phyloP scores from a whole-genome alignment of 2,113 vertebrate species.

The Murina feae region DNA sequence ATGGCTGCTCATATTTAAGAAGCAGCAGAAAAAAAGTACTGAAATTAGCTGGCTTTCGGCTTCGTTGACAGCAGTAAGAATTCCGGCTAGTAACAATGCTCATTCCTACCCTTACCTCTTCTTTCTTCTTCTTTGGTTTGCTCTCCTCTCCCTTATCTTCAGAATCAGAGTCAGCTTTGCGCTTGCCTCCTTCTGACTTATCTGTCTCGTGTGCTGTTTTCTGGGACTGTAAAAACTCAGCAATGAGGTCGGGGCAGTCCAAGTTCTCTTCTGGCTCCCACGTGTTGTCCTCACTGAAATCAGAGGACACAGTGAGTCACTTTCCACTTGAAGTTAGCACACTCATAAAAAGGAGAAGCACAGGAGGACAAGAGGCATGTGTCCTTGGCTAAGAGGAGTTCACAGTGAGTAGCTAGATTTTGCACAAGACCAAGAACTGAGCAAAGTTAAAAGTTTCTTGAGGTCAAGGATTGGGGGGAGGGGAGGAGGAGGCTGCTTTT shows the following conservation, averaged over 20 bases:
- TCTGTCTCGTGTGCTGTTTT: conserved; percentile 89
- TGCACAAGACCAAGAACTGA: background rate
- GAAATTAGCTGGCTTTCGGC: background rate
- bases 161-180: conserved; percentile 89
- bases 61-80: background rate
- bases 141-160: conserved; percentile 91
- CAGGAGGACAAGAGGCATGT: background rate
- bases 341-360: background rate
- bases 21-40: background rate
- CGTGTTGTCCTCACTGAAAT: conserved; percentile 94
- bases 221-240: conserved; percentile 95
- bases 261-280: conserved; percentile 99
- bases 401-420: background rate
- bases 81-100: background rate
- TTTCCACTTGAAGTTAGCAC: background rate
- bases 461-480: too few relatives aligned
- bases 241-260: conserved; percentile 97
- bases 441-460: conserved; percentile 1
- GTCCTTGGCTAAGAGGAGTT: conserved; percentile 4
- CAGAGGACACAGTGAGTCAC: conserved; percentile 37
- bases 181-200: conserved; percentile 88
- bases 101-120: conserved; percentile 84
- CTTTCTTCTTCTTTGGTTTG: conserved; percentile 97
- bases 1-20: background rate
- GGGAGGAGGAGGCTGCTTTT: background rate